phyloP scores from a whole-genome alignment of 2,888 invertebrate genomes.

The Spialia ferax region DNA sequence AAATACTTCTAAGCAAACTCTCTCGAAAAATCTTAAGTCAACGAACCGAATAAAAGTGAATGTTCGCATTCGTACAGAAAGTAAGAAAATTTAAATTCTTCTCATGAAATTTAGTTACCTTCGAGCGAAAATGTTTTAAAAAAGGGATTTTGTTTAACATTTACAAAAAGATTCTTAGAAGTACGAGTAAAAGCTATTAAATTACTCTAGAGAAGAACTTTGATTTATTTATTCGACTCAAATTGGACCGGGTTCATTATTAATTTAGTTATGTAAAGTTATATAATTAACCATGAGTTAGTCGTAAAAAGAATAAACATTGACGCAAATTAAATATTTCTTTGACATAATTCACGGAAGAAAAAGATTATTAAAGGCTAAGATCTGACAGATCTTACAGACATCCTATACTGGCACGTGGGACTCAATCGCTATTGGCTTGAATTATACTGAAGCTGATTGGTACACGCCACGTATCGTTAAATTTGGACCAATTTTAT shows the following conservation, averaged over 20 bases:
- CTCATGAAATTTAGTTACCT: constrained; percentile 13
- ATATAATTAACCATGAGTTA: too few species aligned
- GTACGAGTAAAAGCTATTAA: constrained; percentile 7
- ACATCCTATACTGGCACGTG: too few species aligned
- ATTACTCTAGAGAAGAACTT: neutral
- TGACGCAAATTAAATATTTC: too few species aligned
- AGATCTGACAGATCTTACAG: too few species aligned
- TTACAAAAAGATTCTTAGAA: constrained; percentile 9
- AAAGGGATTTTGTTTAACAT: constrained; percentile 20
- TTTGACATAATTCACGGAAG: too few species aligned
- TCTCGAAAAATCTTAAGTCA: constrained; percentile 24
- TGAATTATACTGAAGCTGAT: too few species aligned
- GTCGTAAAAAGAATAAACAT: too few species aligned
- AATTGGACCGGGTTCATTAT: neutral
- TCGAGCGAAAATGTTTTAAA: constrained; percentile 14
- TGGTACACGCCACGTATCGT: too few species aligned
- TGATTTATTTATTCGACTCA: neutral
- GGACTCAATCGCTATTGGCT: too few species aligned
- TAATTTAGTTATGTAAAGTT: neutral
- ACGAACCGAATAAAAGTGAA: constrained; percentile 33
- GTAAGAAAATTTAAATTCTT: constrained; percentile 33
- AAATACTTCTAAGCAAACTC: constrained; percentile 27
- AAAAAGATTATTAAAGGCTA: too few species aligned
- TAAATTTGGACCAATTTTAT: too few species aligned
- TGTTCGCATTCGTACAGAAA: constrained; percentile 29